Evolutionary conservation across 2,797 vertebrate genomes (phyloP), one percentile per base, ranked within the genome.

Genomic region (Psittacula derbiana): DNA sequence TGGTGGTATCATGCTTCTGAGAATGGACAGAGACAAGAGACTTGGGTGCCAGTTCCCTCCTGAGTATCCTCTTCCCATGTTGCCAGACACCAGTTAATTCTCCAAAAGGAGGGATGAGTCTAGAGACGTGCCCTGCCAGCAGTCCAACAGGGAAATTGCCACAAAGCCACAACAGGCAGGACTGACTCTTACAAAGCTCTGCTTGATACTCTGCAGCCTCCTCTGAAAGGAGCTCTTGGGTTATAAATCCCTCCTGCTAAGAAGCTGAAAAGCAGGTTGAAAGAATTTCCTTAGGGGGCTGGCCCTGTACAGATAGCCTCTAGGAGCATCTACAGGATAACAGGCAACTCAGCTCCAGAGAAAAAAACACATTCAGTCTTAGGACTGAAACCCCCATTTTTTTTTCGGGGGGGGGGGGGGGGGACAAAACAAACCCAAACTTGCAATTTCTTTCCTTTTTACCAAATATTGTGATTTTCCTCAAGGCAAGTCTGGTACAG

Each of bases 141-240:
- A 82, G 80, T 44, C 43, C 65, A 62, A 78, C 25, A 73, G 67
- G 24, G 80, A 74, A 95, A 90, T 20, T 58, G 46, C 46, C 62
- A 85, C 53, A 80, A 67, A 72, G 57, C 49, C 85, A 69, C 65
- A 78, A 86, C 79, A 88, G 76, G 57, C 40, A 94, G 66, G 60
- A 57, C 15, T 3, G 5, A 66, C 27, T 47, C 46, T 52, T 47
- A 17, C 50, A 94, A 84, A 81, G 79, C 65, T 82, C 70, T 82
- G 57, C 64, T 17, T 0, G 1, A 52, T 31, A 64, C 47, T 93
- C 36, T 65, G n/a, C 38, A 91, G 69, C 41, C 40, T 79, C 28
- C 64, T 31, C 33, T 71, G 38, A 53, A 92, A 88, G 24, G 30
- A 87, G 65, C 23, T 71, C 33, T 38, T 57, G 53, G 69, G 21